Conservation (phyloP, 2,888 invertebrate genomes). For the Philaethria dido region DNA sequence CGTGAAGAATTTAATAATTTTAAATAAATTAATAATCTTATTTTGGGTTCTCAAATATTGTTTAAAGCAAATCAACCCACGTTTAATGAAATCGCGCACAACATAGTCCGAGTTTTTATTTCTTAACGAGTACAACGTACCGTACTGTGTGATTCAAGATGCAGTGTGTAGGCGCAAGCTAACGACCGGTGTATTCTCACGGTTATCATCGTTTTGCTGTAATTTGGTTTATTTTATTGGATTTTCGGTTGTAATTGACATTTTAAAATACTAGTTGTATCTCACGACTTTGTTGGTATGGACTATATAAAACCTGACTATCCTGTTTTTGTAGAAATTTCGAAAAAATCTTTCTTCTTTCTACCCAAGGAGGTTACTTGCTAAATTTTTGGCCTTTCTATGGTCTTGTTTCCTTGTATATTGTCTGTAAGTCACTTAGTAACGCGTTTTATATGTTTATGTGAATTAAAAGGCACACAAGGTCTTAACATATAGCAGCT, state of each 20-base stretch:
- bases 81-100: slow-evolving; percentile 21
- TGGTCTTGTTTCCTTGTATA: too few relatives aligned
- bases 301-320: too few relatives aligned
- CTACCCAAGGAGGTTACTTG: too few relatives aligned
- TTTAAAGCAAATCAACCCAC: slow-evolving; percentile 29
- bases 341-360: too few relatives aligned
- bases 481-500: too few relatives aligned
- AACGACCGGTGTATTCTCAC: slow-evolving; percentile 48
- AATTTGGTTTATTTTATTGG: background rate
- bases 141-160: slow-evolving; percentile 46
- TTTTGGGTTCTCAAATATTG: background rate
- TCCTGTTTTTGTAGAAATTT: too few relatives aligned
- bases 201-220: slow-evolving; percentile 19
- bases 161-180: slow-evolving; percentile 51
- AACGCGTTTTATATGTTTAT: too few relatives aligned
- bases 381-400: too few relatives aligned
- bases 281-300: too few relatives aligned
- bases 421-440: too few relatives aligned
- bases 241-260: background rate
- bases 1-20: background rate
- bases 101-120: slow-evolving; percentile 29
- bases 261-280: too few relatives aligned
- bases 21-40: background rate
- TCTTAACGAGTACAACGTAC: slow-evolving; percentile 44
- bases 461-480: too few relatives aligned